phyloP scores from a whole-genome alignment of 2,797 vertebrate genomes.

The Pseudomugil gertrudae region DNA sequence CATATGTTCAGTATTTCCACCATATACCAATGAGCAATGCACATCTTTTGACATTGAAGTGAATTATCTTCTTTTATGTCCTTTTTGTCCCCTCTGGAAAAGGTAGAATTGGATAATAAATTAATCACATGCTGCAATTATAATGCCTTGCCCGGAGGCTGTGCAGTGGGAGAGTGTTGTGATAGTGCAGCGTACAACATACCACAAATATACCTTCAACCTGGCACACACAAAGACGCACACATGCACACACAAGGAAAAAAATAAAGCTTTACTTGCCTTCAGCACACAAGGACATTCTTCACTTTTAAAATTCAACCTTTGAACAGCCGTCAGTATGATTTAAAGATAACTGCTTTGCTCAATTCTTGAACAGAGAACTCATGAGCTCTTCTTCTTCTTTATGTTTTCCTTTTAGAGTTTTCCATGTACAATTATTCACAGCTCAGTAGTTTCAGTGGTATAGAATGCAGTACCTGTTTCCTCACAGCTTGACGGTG shows the following conservation, averaged over 20 bases:
- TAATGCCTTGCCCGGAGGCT: constrained; percentile 65
- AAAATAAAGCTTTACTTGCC: constrained; percentile 13
- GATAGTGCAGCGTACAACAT: constrained; percentile 33
- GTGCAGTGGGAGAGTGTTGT: constrained; percentile 47
- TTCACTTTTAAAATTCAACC: constrained; percentile 17
- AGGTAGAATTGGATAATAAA: constrained; percentile 74
- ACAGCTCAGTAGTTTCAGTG: not conserved
- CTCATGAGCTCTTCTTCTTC: not conserved
- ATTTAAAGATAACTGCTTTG: constrained; percentile 23
- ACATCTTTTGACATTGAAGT: constrained; percentile 61
- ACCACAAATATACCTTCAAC: constrained; percentile 23
- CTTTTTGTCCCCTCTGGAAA: constrained; percentile 60
- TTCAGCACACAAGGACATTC: constrained; percentile 11
- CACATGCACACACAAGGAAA: not conserved
- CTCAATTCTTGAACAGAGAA: constrained; percentile 2
- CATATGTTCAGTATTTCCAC: constrained; percentile 34
- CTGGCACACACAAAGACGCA: constrained; percentile 7
- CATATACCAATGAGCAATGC: constrained; percentile 15
- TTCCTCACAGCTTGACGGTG: not conserved
- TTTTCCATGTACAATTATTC: not conserved
- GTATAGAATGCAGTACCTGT: not conserved
- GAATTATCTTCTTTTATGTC: constrained; percentile 72
- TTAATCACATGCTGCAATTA: constrained; percentile 75
- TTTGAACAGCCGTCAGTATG: constrained; percentile 5
- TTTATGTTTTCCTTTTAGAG: not conserved